phyloP scores from a whole-genome alignment of 2,888 invertebrate genomes.

The Tachystola acroxantha region DNA sequence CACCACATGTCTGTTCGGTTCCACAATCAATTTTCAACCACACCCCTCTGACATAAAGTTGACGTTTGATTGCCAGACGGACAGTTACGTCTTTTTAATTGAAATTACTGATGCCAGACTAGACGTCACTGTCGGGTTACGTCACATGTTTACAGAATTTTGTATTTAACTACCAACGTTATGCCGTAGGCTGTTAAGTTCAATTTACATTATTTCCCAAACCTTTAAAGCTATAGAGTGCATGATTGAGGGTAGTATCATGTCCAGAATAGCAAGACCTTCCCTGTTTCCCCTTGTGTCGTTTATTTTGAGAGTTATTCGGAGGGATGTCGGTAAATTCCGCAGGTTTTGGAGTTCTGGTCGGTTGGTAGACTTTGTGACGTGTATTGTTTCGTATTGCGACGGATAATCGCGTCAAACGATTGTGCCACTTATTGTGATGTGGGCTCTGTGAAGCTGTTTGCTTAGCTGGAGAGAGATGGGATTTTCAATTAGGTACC shows the following conservation, averaged over 20 bases:
- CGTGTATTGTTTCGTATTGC: constrained; percentile 29
- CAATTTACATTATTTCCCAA: too few relatives aligned
- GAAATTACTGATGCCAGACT: constrained; percentile 3
- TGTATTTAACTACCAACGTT: not conserved
- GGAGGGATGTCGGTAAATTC: not conserved
- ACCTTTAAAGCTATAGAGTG: too few relatives aligned
- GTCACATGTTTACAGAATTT: not conserved
- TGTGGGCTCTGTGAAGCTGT: not conserved
- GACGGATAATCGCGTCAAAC: constrained; percentile 48
- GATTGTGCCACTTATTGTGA: constrained; percentile 48
- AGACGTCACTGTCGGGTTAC: not conserved
- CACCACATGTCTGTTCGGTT: constrained; percentile 27
- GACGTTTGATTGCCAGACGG: constrained; percentile 24
- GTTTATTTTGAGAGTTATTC: too few relatives aligned
- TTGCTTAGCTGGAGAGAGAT: too few relatives aligned
- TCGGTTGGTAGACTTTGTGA: constrained; percentile 34
- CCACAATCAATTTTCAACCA: constrained; percentile 31
- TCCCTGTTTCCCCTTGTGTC: not conserved
- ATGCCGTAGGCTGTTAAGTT: not conserved
- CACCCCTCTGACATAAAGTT: constrained; percentile 24
- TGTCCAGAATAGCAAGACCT: not conserved
- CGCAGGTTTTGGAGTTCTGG: not conserved
- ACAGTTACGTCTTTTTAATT: constrained; percentile 17
- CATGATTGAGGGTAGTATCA: not conserved
- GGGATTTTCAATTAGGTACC: too few relatives aligned